Base-by-base conservation (phyloP, 2,797 vertebrate species). In the Lates japonicus region DNA sequence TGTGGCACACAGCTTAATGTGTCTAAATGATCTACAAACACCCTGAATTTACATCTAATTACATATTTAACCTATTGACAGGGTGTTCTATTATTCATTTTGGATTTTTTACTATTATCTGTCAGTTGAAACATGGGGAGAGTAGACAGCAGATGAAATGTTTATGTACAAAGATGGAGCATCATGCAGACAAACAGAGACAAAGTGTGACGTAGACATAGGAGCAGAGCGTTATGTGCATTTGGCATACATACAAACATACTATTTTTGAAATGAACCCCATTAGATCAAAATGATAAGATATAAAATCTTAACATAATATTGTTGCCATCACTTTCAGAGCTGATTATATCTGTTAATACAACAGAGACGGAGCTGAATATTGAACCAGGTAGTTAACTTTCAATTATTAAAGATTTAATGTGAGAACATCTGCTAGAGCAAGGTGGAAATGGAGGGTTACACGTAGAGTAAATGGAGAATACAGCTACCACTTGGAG, bases 221-320 rank as follows among this genome's bases (percentile, higher is more conserved):
- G 29, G 65, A 57, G 16, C n/a, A 3, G 59, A 25, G 37, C 16
- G 14, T 65, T 22, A 8, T 16, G 20, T 69, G 66, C 44, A 80
- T 82, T 82, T 87, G 78, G 67, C 80, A 81, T 59, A 66, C 13
- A 69, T 14, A 72, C 13, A 73, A 58, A 85, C 57, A 20, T 3
- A 48, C 17, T 11, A 51, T 62, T 68, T 65, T 17, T 58, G 41
- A 70, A 65, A 75, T 55, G 60, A 83, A 57, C 25, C 46, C 33
- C 61, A 48, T 52, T 16, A 60, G 33, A 42, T 33, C 0, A 64
- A 51, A 81, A 73, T 16, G 61, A 62, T 20, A 51, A 67, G 31
- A 80, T 60, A 81, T n/a, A 33, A 33, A 22, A 78, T 78, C 31
- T 72, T 59, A 64, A 61, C 3, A 70, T 41, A 22, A 71, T 49